phyloP scores from a whole-genome alignment of 2,797 vertebrate species.

The Cyprinodon diabolis region DNA sequence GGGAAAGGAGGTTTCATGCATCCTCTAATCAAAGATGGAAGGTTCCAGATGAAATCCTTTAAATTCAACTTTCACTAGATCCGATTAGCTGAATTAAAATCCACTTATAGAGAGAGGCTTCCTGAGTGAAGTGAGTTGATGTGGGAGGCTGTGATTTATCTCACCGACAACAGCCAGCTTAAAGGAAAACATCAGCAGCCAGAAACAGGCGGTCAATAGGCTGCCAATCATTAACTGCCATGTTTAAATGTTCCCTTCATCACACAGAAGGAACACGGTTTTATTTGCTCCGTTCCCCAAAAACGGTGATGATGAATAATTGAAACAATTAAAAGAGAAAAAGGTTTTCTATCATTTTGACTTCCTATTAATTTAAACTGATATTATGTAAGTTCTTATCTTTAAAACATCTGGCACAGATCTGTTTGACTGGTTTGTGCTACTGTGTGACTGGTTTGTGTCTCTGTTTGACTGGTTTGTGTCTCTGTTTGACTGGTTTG shows the following conservation, averaged over 20 bases:
- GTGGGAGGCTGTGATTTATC: slow-evolving; percentile 23
- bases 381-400: too few species aligned
- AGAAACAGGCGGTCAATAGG: neutral
- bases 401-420: too few species aligned
- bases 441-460: too few species aligned
- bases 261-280: neutral
- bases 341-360: too few species aligned
- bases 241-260: neutral
- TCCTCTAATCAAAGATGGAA: neutral
- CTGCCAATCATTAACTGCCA: neutral
- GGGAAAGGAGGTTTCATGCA: neutral
- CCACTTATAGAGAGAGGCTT: neutral
- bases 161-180: neutral
- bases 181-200: neutral
- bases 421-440: too few species aligned
- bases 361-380: too few species aligned
- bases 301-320: too few species aligned
- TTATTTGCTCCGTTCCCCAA: neutral
- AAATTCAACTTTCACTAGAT: slow-evolving; percentile 13
- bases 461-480: too few species aligned
- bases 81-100: neutral
- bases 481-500: too few species aligned
- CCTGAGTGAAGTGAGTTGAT: slow-evolving; percentile 11
- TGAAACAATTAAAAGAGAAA: too few species aligned
- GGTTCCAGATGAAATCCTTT: slow-evolving; percentile 10